Evolutionary conservation across 2,113 vertebrate species (phyloP), one percentile per base, ranked within the genome.

Genomic region (Charina bottae): DNA sequence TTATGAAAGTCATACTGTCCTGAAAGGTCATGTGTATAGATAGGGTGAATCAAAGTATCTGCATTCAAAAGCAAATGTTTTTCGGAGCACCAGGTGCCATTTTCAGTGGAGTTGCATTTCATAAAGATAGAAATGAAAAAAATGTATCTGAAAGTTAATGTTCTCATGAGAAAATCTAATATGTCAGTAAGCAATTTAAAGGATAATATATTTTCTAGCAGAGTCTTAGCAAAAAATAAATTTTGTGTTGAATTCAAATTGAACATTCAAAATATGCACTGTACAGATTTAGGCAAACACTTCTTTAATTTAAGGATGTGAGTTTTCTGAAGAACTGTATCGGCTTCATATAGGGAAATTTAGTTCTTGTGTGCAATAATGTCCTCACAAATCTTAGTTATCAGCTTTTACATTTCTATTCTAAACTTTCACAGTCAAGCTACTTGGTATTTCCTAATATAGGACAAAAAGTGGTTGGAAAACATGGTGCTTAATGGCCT

Each of bases 201-300:
- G 60, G 92, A 6, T 4, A 93, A 17, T 37, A 37, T 83, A 87
- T 90, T 11, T 89, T 89, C 58, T 59, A 54, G 55, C 90, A 90
- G 23, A 90, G 55, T 33, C 62, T 90, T 85, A 23, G 55, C 60
- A 91, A 90, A 90, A 58, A 90, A n/a, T 23, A 85, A 53, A 28
- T 28, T 85, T 15, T 8, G 88, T 23, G 37, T 12, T 33, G 11
- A 13, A 85, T 58, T 26, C 54, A 49, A 49, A 87, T 54, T 21
- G 10, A 84, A 46, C 49, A 46, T 46, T 12, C 58, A 86, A 12
- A n/a, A 33, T n/a, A 78, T 4, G 0, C n/a, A n/a, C 12, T 55
- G 11, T 12, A 37, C 37, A 54, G 86, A 91, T 15, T 58, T 90
- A 86, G 54, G 10, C 21, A 89, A 15, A 11, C 91, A 37, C 62